Conservation (phyloP, 2,888 invertebrate genomes). For the Silvanus unidentatus region DNA sequence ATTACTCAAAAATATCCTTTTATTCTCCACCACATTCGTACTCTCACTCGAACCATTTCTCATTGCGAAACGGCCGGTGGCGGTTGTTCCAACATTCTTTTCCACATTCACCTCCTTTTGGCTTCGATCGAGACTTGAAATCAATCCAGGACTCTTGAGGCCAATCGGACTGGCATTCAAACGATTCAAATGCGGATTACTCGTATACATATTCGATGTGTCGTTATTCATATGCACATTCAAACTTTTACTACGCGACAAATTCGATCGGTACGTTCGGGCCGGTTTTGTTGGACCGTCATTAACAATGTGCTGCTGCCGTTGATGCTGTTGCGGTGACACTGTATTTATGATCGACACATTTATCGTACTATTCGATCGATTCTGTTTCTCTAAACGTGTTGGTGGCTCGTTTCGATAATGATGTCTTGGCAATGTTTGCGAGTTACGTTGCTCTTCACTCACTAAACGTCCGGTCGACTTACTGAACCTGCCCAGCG, state of each 20-base stretch:
- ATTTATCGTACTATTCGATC: conserved; percentile 60
- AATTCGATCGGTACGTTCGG: conserved; percentile 65
- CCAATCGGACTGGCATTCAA: conserved; percentile 66
- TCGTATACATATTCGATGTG: conserved; percentile 57
- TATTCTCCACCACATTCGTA: conserved; percentile 27
- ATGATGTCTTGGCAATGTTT: conserved; percentile 69
- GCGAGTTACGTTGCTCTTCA: conserved; percentile 53
- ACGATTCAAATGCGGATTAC: conserved; percentile 69
- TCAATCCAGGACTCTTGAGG: conserved; percentile 78
- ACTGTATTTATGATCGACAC: conserved; percentile 57
- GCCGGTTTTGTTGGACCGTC: conserved; percentile 72
- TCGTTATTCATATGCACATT: conserved; percentile 64
- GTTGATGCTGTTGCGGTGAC: conserved; percentile 37
- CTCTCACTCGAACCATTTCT: conserved; percentile 48
- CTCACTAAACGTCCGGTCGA: conserved; percentile 66
- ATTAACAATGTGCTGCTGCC: conserved; percentile 27
- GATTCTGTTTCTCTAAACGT: conserved; percentile 50
- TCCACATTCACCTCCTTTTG: no score
- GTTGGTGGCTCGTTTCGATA: conserved; percentile 38
- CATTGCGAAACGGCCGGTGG: conserved; percentile 2
- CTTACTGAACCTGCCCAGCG: conserved; percentile 77
- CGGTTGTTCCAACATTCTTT: no score
- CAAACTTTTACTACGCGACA: conserved; percentile 79
- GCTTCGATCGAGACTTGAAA: conserved; percentile 79
- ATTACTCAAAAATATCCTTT: conserved; percentile 63